Conservation (phyloP, 2,888 invertebrate species). For the Alentia gelatinosa region DNA sequence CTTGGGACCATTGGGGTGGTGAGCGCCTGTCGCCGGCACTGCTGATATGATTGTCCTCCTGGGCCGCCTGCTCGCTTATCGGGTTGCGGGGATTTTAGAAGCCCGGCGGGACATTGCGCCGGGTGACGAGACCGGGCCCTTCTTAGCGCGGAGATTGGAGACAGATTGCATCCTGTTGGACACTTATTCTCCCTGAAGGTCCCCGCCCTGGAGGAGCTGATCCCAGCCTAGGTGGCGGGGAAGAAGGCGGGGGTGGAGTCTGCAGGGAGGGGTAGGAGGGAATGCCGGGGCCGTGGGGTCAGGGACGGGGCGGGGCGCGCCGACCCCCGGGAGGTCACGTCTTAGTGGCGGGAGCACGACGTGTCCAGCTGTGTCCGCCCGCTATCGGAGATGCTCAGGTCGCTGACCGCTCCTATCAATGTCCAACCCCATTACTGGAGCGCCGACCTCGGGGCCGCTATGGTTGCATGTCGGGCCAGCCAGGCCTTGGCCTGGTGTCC, state of each 20-base stretch:
- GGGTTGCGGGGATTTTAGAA: not conserved
- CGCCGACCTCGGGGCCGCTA: not conserved
- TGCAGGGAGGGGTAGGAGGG: not conserved
- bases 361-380: not conserved
- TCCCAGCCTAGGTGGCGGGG: no score
- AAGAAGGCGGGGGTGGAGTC: not conserved
- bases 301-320: not conserved
- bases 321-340: conserved; percentile 25
- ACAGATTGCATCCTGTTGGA: not conserved
- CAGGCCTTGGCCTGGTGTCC: not conserved
- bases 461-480: not conserved
- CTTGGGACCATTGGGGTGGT: not conserved
- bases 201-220: not conserved
- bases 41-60: not conserved
- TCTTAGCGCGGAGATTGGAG: not conserved
- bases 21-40: no score
- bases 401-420: not conserved
- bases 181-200: not conserved
- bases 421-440: not conserved
- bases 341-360: not conserved
- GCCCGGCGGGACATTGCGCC: not conserved
- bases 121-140: not conserved
- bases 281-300: not conserved
- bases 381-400: not conserved
- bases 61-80: not conserved